These are phyloP conservation scores for Gulo gulo DNA, from an alignment of 2,113 vertebrate genomes.

Conservation along the genomic window DNA sequence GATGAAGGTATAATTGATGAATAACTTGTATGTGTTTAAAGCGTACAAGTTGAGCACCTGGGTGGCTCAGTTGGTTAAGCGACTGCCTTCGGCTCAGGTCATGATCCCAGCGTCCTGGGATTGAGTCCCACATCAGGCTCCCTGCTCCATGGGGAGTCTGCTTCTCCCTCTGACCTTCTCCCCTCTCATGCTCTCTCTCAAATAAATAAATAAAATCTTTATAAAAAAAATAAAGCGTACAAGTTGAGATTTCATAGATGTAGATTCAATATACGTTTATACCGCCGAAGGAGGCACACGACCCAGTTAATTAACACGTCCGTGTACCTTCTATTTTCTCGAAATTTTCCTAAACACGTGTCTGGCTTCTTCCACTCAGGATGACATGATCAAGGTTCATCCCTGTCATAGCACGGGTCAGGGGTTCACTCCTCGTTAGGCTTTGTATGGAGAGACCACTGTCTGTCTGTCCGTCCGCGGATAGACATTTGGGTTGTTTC, in stretches of 20 bases:
- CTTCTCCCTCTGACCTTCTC: no score
- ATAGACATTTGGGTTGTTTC: no score
- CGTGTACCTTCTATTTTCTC: background rate
- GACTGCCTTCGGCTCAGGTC: no score
- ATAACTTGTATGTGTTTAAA: background rate
- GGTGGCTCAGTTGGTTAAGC: no score
- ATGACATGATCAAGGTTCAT: background rate
- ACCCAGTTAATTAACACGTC: background rate
- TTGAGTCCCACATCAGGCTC: no score
- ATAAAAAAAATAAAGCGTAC: background rate
- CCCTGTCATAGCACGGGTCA: rapidly evolving
- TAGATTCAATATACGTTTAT: background rate
- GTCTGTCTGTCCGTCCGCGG: rapidly evolving
- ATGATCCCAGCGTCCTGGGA: no score
- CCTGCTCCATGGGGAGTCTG: no score
- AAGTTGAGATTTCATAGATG: background rate
- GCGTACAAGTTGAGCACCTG: background rate
- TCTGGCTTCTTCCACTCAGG: background rate
- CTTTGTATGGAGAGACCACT: no score
- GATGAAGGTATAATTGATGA: background rate
- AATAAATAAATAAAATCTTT: no score
- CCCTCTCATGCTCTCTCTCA: no score
- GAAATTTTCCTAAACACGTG: background rate
- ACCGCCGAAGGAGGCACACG: no score
- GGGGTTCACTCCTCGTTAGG: background rate